Evolutionary conservation across 1,140 invertebrate genomes (phyloP).

Genomic region (Coenobita brevimanus): DNA sequence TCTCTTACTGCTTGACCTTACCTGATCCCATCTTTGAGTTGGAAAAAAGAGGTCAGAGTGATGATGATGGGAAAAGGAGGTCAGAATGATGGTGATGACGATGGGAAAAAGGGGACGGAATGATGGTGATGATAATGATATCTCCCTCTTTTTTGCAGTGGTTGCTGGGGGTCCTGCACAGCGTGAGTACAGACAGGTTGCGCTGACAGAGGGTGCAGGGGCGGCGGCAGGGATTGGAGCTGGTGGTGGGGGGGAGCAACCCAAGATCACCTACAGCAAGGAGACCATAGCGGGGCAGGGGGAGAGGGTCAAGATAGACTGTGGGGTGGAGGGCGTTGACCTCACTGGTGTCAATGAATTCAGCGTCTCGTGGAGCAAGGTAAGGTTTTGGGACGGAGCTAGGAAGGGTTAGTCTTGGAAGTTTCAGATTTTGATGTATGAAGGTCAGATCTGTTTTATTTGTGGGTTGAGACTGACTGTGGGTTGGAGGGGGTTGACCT

Average conservation of each 20-base stretch:
- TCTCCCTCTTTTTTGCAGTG: not conserved
- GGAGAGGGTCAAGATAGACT: slow-evolving; percentile 61
- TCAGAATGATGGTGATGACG: too few relatives aligned
- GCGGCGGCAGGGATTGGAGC: slow-evolving; percentile 79
- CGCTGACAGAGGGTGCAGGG: not conserved
- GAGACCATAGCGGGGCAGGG: slow-evolving; percentile 46
- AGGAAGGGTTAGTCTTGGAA: not conserved
- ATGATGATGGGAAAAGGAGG: too few relatives aligned
- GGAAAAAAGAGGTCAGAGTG: too few relatives aligned
- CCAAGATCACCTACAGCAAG: slow-evolving; percentile 61
- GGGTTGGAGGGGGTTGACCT: not conserved
- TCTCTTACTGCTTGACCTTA: too few relatives aligned
- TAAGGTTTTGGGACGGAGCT: not conserved
- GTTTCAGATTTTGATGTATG: not conserved
- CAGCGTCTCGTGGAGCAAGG: slow-evolving; percentile 63
- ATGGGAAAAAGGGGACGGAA: too few relatives aligned
- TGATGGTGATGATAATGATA: too few relatives aligned
- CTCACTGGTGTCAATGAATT: slow-evolving; percentile 50
- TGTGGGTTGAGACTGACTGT: not conserved
- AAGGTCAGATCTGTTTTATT: not conserved
- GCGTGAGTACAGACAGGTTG: not conserved
- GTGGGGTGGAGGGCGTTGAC: slow-evolving; percentile 61
- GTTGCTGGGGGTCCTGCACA: not conserved
- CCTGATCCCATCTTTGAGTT: too few relatives aligned
- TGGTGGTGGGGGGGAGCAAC: slow-evolving; percentile 79